phyloP scores from a whole-genome alignment of 2,113 vertebrate genomes.

The Syngnathus scovelli region DNA sequence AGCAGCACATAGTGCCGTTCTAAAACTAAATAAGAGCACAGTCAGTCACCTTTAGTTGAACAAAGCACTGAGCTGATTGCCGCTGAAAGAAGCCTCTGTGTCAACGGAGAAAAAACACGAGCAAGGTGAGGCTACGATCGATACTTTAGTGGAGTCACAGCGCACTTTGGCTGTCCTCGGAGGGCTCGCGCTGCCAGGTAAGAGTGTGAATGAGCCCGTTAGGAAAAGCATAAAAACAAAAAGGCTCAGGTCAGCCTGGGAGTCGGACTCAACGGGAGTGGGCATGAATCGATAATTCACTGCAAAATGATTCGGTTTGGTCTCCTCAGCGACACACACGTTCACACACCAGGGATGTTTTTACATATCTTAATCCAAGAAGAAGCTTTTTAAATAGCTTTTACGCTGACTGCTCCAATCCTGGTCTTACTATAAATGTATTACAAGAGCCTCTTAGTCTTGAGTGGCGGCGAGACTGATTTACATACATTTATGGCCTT shows the following conservation, averaged over 20 bases:
- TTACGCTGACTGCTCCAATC: slow-evolving; percentile 4
- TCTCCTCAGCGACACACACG: slow-evolving; percentile 12
- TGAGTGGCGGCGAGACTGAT: background rate
- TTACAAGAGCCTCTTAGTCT: slow-evolving; percentile 17
- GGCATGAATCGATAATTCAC: slow-evolving; percentile 35
- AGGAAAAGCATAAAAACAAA: background rate
- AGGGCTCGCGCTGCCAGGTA: slow-evolving; percentile 51
- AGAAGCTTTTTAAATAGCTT: slow-evolving; percentile 13
- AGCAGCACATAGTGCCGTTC: slow-evolving; percentile 18
- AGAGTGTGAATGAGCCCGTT: slow-evolving; percentile 28
- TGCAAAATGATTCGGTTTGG: slow-evolving; percentile 20
- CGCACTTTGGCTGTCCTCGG: slow-evolving; percentile 38
- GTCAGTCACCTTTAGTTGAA: slow-evolving; percentile 13
- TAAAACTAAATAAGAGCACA: slow-evolving; percentile 12
- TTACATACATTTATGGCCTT: slow-evolving; percentile 1
- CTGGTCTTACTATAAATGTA: slow-evolving; percentile 6
- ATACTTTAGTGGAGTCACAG: slow-evolving; percentile 50
- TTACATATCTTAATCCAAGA: slow-evolving; percentile 3
- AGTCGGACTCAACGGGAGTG: slow-evolving; percentile 22
- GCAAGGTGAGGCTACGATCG: slow-evolving; percentile 47
- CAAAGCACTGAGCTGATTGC: slow-evolving; percentile 20
- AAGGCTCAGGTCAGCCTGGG: slow-evolving; percentile 44
- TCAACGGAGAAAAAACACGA: slow-evolving; percentile 52
- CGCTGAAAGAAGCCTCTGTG: slow-evolving; percentile 27
- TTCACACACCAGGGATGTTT: background rate